Evolutionary conservation across 2,888 invertebrate species (phyloP).

Genomic region (Andricus curvator): DNA sequence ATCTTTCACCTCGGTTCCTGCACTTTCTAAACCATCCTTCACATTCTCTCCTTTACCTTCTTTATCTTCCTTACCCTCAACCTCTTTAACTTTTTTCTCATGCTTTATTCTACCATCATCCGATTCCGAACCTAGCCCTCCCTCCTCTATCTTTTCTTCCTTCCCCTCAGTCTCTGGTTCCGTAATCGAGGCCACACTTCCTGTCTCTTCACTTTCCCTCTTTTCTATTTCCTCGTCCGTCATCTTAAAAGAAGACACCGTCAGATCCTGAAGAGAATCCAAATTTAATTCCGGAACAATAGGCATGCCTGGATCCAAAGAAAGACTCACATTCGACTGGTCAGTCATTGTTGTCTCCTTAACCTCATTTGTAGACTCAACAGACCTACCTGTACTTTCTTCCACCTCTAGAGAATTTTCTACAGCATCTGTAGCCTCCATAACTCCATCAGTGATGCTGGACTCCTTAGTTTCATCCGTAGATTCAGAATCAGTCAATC

Average conservation of each 20-base stretch:
- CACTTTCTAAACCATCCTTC: background rate
- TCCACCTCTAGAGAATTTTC: slow-evolving; percentile 60
- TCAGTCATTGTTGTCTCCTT: slow-evolving; percentile 62
- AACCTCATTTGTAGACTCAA: slow-evolving; percentile 62
- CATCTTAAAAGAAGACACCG: slow-evolving; percentile 69
- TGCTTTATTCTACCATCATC: background rate
- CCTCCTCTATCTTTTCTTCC: background rate
- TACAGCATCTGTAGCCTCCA: slow-evolving; percentile 43
- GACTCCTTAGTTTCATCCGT: slow-evolving; percentile 61
- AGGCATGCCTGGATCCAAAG: slow-evolving; percentile 62
- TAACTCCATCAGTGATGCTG: slow-evolving; percentile 52
- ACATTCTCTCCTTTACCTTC: slow-evolving; percentile 2
- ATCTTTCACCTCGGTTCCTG: background rate
- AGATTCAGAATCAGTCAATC: slow-evolving; percentile 50
- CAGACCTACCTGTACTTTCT: slow-evolving; percentile 55
- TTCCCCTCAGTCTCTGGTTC: background rate
- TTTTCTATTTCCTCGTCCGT: slow-evolving; percentile 56
- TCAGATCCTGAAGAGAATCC: slow-evolving; percentile 71
- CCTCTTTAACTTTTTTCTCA: background rate
- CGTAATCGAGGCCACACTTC: slow-evolving; percentile 15
- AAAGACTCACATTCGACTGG: slow-evolving; percentile 53
- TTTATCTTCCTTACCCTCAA: background rate
- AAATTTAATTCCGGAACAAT: slow-evolving; percentile 72
- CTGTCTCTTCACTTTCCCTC: slow-evolving; percentile 37
- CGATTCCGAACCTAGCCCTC: background rate